Evolutionary conservation across 2,797 vertebrate genomes (phyloP).

Genomic region (Sarcoramphus papa): DNA sequence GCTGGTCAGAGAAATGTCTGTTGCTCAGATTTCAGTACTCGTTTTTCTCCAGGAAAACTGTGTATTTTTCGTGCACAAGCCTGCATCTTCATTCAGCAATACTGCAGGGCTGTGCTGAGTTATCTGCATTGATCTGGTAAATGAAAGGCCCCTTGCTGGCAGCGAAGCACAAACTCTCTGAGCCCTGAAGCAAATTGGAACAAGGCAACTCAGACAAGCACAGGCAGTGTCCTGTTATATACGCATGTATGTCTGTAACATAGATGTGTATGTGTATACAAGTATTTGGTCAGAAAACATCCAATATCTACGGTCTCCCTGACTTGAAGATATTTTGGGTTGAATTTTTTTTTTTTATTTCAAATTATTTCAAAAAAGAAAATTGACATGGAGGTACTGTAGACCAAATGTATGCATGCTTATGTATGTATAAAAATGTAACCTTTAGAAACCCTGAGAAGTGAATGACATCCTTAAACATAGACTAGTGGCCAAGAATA

Average conservation of each 20-base stretch:
- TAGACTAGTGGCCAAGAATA: slow-evolving; percentile 1
- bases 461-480: slow-evolving; percentile 26
- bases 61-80: neutral
- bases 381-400: neutral
- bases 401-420: neutral
- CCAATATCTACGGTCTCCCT: neutral
- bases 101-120: neutral
- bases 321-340: neutral
- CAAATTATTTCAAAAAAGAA: neutral
- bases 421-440: neutral
- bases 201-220: neutral
- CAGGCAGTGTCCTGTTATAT: neutral
- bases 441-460: neutral
- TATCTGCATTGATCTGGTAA: slow-evolving; percentile 34
- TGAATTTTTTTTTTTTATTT: neutral
- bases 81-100: neutral
- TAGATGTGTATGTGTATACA: neutral
- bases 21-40: neutral
- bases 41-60: neutral
- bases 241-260: neutral
- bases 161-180: neutral
- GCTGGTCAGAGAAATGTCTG: neutral
- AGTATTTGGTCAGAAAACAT: neutral
- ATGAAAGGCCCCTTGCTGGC: slow-evolving; percentile 33
- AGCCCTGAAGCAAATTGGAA: neutral